Evolutionary conservation across 2,113 vertebrate species (phyloP).

Genomic region (Atlantisia rogersi): DNA sequence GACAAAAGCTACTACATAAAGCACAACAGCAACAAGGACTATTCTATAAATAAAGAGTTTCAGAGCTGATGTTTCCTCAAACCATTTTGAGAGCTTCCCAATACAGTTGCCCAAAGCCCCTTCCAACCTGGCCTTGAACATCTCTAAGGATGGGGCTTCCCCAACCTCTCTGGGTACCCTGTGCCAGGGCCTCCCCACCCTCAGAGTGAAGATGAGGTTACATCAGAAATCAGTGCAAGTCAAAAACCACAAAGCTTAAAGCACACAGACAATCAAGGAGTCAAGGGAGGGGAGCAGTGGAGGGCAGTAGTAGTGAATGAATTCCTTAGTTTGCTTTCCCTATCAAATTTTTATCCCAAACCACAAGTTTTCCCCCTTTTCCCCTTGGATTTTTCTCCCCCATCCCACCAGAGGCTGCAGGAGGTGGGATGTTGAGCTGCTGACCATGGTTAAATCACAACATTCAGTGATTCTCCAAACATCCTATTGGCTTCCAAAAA

Average conservation of each 20-base stretch:
- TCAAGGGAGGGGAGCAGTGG: too few species aligned
- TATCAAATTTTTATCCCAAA: not conserved
- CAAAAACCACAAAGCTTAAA: too few species aligned
- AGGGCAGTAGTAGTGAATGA: not conserved
- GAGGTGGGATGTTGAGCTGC: not conserved
- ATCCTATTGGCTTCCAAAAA: not conserved
- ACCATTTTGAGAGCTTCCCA: not conserved
- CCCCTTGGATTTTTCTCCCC: not conserved
- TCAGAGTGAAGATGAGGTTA: too few species aligned
- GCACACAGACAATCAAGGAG: too few species aligned
- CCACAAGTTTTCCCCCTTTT: not conserved
- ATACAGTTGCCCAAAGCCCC: too few species aligned
- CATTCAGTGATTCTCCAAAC: not conserved
- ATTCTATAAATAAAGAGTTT: not conserved
- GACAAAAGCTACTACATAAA: not conserved
- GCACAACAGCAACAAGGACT: not conserved
- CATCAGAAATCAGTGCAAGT: too few species aligned
- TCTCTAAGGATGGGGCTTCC: too few species aligned
- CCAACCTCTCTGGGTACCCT: too few species aligned
- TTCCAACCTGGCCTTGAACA: too few species aligned
- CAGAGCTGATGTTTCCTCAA: not conserved
- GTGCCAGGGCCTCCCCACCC: too few species aligned
- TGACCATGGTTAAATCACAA: not conserved
- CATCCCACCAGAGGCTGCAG: rapidly evolving
- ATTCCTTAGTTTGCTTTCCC: not conserved